phyloP scores from a whole-genome alignment of 2,797 vertebrate species.

The Falco peregrinus region DNA sequence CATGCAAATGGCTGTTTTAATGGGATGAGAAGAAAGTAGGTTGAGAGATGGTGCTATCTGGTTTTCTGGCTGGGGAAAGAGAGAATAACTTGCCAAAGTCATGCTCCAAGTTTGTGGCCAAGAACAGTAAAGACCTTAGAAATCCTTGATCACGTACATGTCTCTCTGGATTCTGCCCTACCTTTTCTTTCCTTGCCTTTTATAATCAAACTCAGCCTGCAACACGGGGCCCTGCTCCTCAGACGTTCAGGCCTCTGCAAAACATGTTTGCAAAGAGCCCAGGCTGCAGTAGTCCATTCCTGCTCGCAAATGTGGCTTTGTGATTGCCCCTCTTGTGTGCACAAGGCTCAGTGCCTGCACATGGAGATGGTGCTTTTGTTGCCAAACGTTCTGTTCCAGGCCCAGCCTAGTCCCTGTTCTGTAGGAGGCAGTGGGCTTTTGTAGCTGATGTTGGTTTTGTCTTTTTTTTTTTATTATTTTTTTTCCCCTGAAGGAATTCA shows the following conservation, averaged over 20 bases:
- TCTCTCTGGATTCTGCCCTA: neutral
- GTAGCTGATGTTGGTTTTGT: neutral
- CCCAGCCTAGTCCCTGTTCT: neutral
- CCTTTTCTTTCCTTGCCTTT: neutral
- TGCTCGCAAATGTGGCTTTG: fast-evolving
- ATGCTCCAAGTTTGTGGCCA: fast-evolving
- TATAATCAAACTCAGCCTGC: neutral
- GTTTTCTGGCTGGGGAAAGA: neutral
- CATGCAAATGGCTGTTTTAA: neutral
- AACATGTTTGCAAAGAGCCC: neutral
- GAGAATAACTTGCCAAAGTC: neutral
- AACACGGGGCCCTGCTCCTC: neutral
- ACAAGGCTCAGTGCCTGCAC: neutral
- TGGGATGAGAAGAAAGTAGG: neutral
- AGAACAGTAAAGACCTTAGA: neutral
- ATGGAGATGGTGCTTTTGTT: neutral
- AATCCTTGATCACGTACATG: fast-evolving
- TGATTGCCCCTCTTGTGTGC: neutral
- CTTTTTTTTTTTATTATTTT: neutral
- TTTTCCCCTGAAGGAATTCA: slow-evolving; percentile 49
- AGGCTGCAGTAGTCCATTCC: neutral
- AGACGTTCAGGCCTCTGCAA: neutral
- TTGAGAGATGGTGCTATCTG: neutral
- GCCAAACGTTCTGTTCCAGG: neutral
- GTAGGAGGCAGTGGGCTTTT: neutral